phyloP scores from a whole-genome alignment of 2,888 invertebrate species.

The Physocephala rufipes region DNA sequence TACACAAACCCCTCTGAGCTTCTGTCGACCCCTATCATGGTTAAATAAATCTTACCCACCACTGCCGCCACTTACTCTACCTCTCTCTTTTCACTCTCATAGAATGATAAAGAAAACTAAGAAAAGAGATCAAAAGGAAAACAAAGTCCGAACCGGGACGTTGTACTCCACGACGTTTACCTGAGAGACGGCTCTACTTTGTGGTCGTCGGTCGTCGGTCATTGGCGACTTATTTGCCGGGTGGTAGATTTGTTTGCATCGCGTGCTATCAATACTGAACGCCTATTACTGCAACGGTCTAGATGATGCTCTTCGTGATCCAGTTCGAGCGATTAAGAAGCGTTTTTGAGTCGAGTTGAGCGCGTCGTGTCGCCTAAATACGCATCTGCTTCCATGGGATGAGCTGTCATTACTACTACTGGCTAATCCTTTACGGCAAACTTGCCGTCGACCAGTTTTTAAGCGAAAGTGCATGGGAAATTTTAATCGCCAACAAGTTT shows the following conservation, averaged over 20 bases:
- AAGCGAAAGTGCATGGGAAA: too few relatives aligned
- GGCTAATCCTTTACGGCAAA: too few relatives aligned
- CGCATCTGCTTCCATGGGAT: not conserved
- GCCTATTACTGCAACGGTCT: slow-evolving; percentile 65
- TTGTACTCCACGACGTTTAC: not conserved
- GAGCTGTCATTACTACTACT: not conserved
- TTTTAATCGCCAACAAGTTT: not conserved
- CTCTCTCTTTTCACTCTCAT: too few relatives aligned
- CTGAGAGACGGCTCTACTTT: slow-evolving; percentile 21
- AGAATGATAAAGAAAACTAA: too few relatives aligned
- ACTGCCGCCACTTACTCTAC: too few relatives aligned
- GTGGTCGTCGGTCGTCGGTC: not conserved
- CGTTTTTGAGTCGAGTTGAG: slow-evolving; percentile 43
- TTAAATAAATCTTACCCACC: too few relatives aligned
- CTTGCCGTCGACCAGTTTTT: too few relatives aligned
- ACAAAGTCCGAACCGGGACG: not conserved
- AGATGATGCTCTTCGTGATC: slow-evolving; percentile 67
- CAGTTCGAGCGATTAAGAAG: slow-evolving; percentile 59
- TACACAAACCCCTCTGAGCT: too few relatives aligned
- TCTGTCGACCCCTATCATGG: too few relatives aligned
- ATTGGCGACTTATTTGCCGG: slow-evolving; percentile 14
- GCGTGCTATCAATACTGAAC: slow-evolving; percentile 40
- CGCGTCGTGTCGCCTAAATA: not conserved
- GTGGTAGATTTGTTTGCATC: slow-evolving; percentile 23
- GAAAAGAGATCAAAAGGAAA: not conserved